A percentile compares a stretch with the other conserved stretches of the same genome.
phyloP scores from a whole-genome alignment of 2,888 invertebrate genomes.

The Agapostemon virescens region DNA sequence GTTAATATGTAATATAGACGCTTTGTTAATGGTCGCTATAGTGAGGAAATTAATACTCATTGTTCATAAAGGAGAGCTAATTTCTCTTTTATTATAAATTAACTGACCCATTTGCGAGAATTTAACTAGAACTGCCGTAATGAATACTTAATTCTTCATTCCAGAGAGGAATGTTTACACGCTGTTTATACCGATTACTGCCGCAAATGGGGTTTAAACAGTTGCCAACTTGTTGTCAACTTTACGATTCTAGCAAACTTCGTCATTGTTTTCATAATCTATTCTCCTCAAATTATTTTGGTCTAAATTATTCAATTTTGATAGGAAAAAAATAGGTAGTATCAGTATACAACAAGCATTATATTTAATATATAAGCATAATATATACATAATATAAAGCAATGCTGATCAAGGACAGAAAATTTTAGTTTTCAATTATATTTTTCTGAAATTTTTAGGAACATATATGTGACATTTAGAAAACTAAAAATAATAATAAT shows the following conservation, averaged over 20 bases:
- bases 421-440: too few relatives aligned
- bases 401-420: too few relatives aligned
- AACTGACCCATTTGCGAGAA: constrained; percentile 11
- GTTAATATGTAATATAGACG: neutral
- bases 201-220: neutral
- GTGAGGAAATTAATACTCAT: constrained; percentile 4
- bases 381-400: too few relatives aligned
- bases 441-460: too few relatives aligned
- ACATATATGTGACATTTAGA: too few relatives aligned
- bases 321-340: too few relatives aligned
- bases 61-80: constrained; percentile 24
- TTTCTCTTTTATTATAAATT: constrained; percentile 24
- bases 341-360: too few relatives aligned
- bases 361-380: too few relatives aligned
- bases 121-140: constrained; percentile 20
- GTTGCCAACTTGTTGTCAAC: neutral
- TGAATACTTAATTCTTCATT: constrained; percentile 7
- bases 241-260: neutral
- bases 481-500: too few relatives aligned
- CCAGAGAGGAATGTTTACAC: neutral
- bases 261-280: too few relatives aligned
- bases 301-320: too few relatives aligned
- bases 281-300: too few relatives aligned
- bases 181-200: neutral
- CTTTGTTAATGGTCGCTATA: neutral